Evolutionary conservation across 2,797 vertebrate genomes (phyloP), one percentile per base, ranked within the genome.

Genomic region (Enteromius paludinosus): DNA sequence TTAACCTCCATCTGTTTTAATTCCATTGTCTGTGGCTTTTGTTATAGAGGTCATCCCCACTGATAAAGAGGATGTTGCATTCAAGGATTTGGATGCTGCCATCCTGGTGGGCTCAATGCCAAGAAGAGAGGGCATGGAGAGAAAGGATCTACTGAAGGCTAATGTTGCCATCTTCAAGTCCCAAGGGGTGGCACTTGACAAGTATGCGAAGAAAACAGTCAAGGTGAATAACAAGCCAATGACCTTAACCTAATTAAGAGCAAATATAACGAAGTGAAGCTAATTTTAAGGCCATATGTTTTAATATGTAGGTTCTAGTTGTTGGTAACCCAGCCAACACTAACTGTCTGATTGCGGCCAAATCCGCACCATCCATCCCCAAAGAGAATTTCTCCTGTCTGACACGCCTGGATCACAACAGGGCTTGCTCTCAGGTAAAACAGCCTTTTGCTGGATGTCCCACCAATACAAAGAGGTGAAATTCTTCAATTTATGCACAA

Each of bases 41-140:
- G 61, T 85, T 82, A 76, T 86, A 99, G 97, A 98, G 87, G 93
- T 98, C 79, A 91, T 98, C 71, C 91, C 96, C 85, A 99, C 97
- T 15, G 97, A 98, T 93, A 96, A 97, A 88, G 97, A 96, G 88
- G 97, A 98, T 12, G 91, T 97, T 71, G 98, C 95, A 43, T 99
- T 99, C 92, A 96, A 97, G 92, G 96, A 97, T 87, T 92, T 99
- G 85, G 98, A 99, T 73, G 88, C 95, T 23, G 97, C 97, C 70
- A 93, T 99, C 88, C 90, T 99, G 91, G 97, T 98, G 88, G 98
- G 97, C 75, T 98, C 98, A 82, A 99, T 99, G 98, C 97, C 98
- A 75, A 95, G 97, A 87, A 96, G 92, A 89, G 97, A 99, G 8
- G 97, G 97, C 83, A 99, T 99, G 98, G 97, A 98, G 89, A 96